Evolutionary conservation across 1,140 invertebrate species (phyloP), one percentile per base, ranked within the genome.

Genomic region (Hormaphis cornu): DNA sequence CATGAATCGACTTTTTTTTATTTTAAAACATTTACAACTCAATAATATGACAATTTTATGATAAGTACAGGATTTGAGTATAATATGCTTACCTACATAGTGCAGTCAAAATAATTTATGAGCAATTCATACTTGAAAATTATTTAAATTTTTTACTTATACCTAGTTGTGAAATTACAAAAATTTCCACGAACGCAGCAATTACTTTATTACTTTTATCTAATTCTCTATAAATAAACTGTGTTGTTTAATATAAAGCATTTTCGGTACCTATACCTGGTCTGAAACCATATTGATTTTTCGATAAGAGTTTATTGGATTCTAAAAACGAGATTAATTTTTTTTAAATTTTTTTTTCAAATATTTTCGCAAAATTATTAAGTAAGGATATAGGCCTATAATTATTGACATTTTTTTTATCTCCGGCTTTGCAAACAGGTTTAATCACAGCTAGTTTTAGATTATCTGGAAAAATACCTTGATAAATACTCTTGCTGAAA

Each of bases 381-480:
- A 74, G 53, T 3, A 73, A 71, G 26, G 72, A 74, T 53, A 74
- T 74, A 3, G 73, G 74, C 53, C 74, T 69, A 63, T 74, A 75
- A 70, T 73, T 75, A n/a, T 26, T 30, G 24, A 72, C 50, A 53
- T 52, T 22, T 28, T 18, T 40, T 35, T 50, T 69, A 35, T 69
- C 48, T 33, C 63, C 73, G 9, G 35, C 54, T 71, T 74, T 75
- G 37, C 69, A 59, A 48, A 75, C 8, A 42, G 74, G 73, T 40
- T 71, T 71, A 12, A 75, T 70, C 37, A 59, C 33, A 18, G 73
- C 70, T 50, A 40, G 42, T 74, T 75, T 75, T 69, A 73, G 69
- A 35, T 40, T 18, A 33, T 63, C 44, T 16, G 70, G 72, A 56
- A 74, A 74, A 9, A 56, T 46, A 10, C 72, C 66, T 18, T 58